Conservation (phyloP, 2,797 vertebrate species). For the Sebastolobus alascanus region DNA sequence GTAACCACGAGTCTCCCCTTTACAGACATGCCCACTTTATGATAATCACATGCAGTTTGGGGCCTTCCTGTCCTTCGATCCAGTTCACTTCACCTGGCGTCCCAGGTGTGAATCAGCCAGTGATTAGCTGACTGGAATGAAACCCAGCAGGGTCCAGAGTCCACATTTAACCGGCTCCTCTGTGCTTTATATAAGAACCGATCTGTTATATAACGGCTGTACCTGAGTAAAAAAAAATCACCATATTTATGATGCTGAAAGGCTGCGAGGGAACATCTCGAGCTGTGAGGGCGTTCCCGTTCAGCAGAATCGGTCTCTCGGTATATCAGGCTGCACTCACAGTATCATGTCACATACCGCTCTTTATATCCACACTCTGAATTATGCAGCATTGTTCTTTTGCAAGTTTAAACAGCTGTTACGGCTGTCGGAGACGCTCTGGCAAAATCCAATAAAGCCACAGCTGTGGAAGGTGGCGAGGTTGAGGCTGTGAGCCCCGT, state of each 20-base stretch:
- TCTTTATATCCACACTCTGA: conserved; percentile 20
- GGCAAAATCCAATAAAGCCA: conserved; percentile 25
- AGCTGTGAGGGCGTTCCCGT: background rate
- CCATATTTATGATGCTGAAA: conserved; percentile 1
- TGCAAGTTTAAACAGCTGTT: conserved; percentile 54
- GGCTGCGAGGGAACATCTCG: background rate
- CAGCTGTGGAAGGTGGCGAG: background rate
- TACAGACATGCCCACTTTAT: too few species aligned
- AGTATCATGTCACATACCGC: conserved; percentile 8
- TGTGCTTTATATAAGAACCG: conserved; percentile 1
- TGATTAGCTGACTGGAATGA: background rate
- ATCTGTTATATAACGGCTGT: background rate
- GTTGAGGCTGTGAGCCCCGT: conserved; percentile 4
- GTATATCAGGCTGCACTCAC: background rate
- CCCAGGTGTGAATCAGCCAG: conserved; percentile 19
- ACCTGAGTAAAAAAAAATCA: conserved; percentile 9
- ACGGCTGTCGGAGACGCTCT: background rate
- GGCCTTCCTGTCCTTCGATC: background rate
- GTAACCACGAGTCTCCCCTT: too few species aligned
- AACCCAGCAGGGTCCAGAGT: conserved; percentile 1
- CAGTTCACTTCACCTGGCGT: conserved; percentile 4
- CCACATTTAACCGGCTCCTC: background rate
- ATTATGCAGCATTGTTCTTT: conserved; percentile 56
- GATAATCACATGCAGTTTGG: background rate
- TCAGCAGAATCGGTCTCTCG: background rate